Evolutionary conservation across 2,113 vertebrate species (phyloP), one percentile per base, ranked within the genome.

Genomic region (Lepisosteus oculatus): DNA sequence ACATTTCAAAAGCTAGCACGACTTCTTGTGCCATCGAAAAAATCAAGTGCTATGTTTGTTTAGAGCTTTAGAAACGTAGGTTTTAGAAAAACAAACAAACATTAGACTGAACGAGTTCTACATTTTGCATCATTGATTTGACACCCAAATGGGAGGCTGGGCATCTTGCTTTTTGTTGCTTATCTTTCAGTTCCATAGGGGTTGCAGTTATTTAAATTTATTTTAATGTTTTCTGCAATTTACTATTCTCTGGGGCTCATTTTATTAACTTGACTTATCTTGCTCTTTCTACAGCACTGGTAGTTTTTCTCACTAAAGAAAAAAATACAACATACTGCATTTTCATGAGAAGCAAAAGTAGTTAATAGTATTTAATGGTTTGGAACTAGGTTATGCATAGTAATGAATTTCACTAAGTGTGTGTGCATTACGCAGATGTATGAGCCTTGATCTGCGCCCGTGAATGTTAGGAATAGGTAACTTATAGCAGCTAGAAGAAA

Each of bases 321-420:
- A 61, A 55, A 67, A 45, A 75, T 81, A 83, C 29, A 29, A 29
- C 29, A 29, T 29, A 29, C 29, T 29, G 29, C 77, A 80, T 78
- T 79, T 83, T 72, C 71, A 72, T 59, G 78, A 75, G 74, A 78
- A 73, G 79, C 77, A 62, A 72, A 78, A 75, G 72, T 62, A 71
- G 73, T 66, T 88, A 84, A 84, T 85, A 79, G 80, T 77, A 86
- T 85, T 80, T 83, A 86, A 85, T 85, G 81, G 82, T 78, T 85
- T 74, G 68, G 79, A 81, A 80, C 81, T 78, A 5, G 29, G 74
- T 86, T 84, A 84, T 83, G 83, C 83, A 82, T 84, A 74, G 77
- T 79, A 76, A 79, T 77, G 79, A 80, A 72, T 80, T 82, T 45
- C 59, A 69, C 81, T 81, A 83, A 74, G 72, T 75, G 77, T 77